phyloP scores from a whole-genome alignment of 2,113 vertebrate species.

The Origma solitaria region DNA sequence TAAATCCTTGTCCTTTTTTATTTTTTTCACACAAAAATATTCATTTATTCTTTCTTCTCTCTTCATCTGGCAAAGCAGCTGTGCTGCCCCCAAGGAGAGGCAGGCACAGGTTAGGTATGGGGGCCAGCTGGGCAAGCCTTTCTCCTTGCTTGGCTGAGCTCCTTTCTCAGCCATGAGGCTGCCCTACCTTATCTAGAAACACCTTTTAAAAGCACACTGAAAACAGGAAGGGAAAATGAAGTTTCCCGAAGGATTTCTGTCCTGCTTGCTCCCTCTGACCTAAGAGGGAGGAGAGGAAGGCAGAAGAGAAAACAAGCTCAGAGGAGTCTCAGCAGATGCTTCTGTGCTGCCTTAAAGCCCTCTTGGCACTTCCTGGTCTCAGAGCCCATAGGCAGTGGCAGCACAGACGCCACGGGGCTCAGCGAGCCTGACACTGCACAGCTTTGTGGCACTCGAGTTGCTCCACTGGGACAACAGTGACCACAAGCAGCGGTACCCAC shows the following conservation, averaged over 20 bases:
- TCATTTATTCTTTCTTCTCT: not conserved
- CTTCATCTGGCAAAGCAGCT: not conserved
- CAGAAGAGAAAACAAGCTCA: not conserved
- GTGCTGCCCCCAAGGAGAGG: not conserved
- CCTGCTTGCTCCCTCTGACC: not conserved
- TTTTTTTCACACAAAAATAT: not conserved
- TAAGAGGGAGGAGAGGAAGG: not conserved
- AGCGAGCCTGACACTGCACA: not conserved
- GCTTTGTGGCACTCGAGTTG: not conserved
- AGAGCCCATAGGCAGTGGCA: not conserved
- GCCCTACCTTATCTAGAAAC: not conserved
- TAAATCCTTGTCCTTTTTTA: not conserved
- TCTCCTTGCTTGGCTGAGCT: not conserved
- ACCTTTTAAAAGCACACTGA: not conserved
- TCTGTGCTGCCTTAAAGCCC: not conserved
- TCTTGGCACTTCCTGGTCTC: not conserved
- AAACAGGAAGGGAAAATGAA: not conserved
- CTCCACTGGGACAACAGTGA: not conserved
- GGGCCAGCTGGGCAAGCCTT: not conserved
- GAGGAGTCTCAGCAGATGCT: not conserved
- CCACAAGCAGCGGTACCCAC: accelerated
- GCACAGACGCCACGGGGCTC: not conserved
- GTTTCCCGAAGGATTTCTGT: not conserved
- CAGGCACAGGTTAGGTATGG: accelerated
- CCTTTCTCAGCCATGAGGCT: not conserved